Conservation (phyloP, 2,113 vertebrate species). For the Rhinoptilus africanus region DNA sequence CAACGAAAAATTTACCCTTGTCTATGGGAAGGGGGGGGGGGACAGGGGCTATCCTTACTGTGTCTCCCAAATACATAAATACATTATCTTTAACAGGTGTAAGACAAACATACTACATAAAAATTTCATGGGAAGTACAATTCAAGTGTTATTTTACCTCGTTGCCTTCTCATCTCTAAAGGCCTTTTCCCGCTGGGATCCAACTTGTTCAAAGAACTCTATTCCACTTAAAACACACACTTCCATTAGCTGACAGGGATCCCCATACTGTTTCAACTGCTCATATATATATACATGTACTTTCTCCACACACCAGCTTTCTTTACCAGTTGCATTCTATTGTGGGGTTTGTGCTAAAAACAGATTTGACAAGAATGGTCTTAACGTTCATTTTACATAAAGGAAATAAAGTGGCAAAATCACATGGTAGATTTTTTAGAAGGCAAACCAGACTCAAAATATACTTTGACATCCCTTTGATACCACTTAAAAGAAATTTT, state of each 20-base stretch:
- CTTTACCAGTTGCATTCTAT: background rate
- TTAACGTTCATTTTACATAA: conserved; percentile 7
- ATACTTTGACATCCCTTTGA: background rate
- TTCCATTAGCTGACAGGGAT: conserved; percentile 62
- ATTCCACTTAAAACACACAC: conserved; percentile 45
- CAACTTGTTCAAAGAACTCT: conserved; percentile 53
- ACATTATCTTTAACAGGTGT: conserved; percentile 57
- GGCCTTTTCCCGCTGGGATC: conserved; percentile 62
- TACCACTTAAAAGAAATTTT: background rate
- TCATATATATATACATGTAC: background rate
- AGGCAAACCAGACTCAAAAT: background rate
- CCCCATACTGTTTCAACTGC: background rate
- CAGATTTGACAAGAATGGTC: background rate
- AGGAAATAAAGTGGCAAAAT: conserved; percentile 3
- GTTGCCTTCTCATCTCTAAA: conserved; percentile 58
- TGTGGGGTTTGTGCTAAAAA: conserved; percentile 9
- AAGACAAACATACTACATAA: conserved; percentile 58
- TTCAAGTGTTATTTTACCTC: conserved; percentile 61
- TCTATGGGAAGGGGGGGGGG: background rate
- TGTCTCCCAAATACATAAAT: conserved; percentile 20
- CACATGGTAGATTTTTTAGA: background rate
- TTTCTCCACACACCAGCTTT: background rate
- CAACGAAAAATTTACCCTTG: background rate
- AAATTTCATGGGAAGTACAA: conserved; percentile 71
- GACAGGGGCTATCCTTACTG: background rate